Base-by-base conservation (phyloP, 2,888 invertebrate genomes). In the Cheilosia variabilis region DNA sequence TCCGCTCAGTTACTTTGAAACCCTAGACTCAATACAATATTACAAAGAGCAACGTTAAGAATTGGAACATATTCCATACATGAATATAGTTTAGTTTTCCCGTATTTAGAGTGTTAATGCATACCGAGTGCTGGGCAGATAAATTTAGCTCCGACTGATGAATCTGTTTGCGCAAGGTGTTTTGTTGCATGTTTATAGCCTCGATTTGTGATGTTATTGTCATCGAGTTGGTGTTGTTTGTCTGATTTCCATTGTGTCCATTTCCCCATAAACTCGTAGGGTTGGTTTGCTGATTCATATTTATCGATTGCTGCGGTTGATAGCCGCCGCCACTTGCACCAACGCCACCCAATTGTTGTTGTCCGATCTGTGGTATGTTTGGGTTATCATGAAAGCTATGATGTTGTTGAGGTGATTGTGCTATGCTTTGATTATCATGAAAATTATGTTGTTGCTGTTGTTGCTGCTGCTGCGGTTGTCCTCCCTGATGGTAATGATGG, bases 71-170 rank as follows among this genome's bases (percentile, higher is more conserved):
- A 6, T 43, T 34, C 22, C 47, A 13, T 4, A 60, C 24, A 37
- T 47, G 27, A 68, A 52, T 17, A 68, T 17, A 24, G 4, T 7
- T 41, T 43, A 34, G 27, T 22, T 65, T 57, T 71, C 45, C 55
- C 63, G 34, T 66, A 80, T 65, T 75, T 72, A 63, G 37, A 76
- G 72, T 81, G 24, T 43, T 45, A 76, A 86, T 86, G 86, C 86
- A 86, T 90, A 97, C 97, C 91, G 97, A 95, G 92, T 98, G 98
- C 91, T 99, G 99, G 71, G 98, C 99, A 89, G 96, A 96, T 87
- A 99, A 94, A 94, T 99, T 99, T 90, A 96, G 96, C 92, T 99
- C 99, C 90, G 98, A 98, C 92, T 99, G 98, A 89, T 95, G 95
- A 87, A 99, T 97, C 93, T 99, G 98, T 90, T 98, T 98, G 91